Conservation (phyloP, 2,888 invertebrate species). For the Smittia sp. region DNA sequence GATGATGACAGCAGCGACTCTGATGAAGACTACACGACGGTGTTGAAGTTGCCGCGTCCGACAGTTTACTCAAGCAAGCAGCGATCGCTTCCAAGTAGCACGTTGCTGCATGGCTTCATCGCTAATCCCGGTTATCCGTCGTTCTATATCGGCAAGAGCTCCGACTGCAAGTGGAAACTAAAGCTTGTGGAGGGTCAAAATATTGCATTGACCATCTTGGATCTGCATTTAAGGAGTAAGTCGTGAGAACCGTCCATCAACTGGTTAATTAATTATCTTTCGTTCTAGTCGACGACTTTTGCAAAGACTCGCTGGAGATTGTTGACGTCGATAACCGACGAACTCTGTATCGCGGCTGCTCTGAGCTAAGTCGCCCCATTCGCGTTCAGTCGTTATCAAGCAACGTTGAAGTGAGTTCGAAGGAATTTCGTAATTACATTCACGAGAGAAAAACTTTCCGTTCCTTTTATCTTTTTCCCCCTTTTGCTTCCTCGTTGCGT, state of each 20-base stretch:
- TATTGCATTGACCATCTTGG: conserved; percentile 64
- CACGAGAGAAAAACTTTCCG: not conserved
- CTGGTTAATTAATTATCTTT: conserved; percentile 7
- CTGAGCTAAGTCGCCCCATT: conserved; percentile 22
- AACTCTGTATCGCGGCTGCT: conserved; percentile 28
- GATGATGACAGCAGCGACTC: not conserved
- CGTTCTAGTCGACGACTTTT: conserved; percentile 34
- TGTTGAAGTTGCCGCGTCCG: not conserved
- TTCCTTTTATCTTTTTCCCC: conserved; percentile 27
- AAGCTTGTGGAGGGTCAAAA: conserved; percentile 61
- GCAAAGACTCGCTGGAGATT: conserved; percentile 28
- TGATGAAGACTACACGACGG: conserved; percentile 4
- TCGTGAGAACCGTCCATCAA: not conserved
- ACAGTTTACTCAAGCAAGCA: conserved; percentile 44
- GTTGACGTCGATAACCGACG: conserved; percentile 10
- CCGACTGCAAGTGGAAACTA: conserved; percentile 66
- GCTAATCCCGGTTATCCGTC: conserved; percentile 73
- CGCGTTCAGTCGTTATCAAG: conserved; percentile 22
- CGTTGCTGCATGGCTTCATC: conserved; percentile 59
- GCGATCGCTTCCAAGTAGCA: conserved; percentile 44
- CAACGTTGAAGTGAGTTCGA: conserved; percentile 27
- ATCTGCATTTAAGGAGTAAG: conserved; percentile 69
- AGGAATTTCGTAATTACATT: conserved; percentile 21
- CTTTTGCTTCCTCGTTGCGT: conserved; percentile 5
- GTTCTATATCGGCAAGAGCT: conserved; percentile 64